Base-by-base conservation (phyloP, 2,797 vertebrate genomes). In the Syngnathus rostellatus region DNA sequence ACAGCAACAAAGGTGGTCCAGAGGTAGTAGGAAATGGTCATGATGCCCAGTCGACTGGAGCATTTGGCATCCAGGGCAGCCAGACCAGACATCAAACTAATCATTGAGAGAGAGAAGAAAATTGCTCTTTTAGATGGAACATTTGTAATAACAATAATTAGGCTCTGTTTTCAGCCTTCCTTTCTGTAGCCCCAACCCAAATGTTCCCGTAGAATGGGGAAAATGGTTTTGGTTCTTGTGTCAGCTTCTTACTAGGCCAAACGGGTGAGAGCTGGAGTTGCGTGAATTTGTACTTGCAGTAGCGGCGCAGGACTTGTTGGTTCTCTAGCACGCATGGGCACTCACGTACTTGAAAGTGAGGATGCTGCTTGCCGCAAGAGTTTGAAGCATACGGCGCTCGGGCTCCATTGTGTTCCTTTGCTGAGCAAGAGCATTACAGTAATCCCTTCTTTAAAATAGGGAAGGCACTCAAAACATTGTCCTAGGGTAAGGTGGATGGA, bases 1-100 rank as follows among this genome's bases (percentile, higher is more conserved):
- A 99, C 97, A 0, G 97, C 97, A 67, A 99, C 90, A 50, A 99
- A 98, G 12, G 97, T 99, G 77, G 97, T 99, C 96, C 96, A 99
- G 72, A 99, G 90, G 86, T 98, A 99, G 87, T 99, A 99, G 0
- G 97, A 97, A 81, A 99, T 89, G 0, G 96, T 99, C 86, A 99
- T 95, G 83, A 98, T 92, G 64, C 97, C 97, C 88, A 99, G 83
- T 55, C 95, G 95, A 74, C 96, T 98, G 73, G 96, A 98, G 48
- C 96, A 98, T 88, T 99, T 99, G 72, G 96, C 93, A 23, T 99
- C 96, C 76, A 99, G 88, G 40, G 97, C 96, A 64, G 97, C 96
- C 0, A 99, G 91, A 63, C 97, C 95, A 0, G 95, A 99, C 95
- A 99, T 97, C 87, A 98, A 87, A 85, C 97, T 99, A 80, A 64